A percentile compares a stretch with the other conserved stretches of the same genome.
These are phyloP conservation scores for Leistus spinibarbis DNA, from an alignment of 2,888 invertebrate genomes.

Conservation along the genomic window DNA sequence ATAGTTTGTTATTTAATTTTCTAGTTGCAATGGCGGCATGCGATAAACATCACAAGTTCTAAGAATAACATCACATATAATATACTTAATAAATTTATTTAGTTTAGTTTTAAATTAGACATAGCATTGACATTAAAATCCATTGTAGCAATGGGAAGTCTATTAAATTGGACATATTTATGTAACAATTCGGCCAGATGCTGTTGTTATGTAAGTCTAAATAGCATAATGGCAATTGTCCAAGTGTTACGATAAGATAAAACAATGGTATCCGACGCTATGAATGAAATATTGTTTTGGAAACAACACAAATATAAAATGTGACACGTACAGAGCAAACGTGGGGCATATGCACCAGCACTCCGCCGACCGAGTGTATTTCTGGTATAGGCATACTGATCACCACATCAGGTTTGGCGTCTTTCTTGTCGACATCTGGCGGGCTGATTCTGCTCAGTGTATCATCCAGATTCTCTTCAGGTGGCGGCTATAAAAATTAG, in stretches of 20 bases:
- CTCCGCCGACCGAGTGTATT: conserved; percentile 80
- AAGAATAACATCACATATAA: too few species aligned
- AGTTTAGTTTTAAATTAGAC: too few species aligned
- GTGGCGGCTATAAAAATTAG: conserved; percentile 59
- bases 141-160: neutral
- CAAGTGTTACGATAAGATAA: neutral
- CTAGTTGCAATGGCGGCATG: too few species aligned
- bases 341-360: conserved; percentile 91
- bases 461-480: conserved; percentile 74
- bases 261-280: neutral
- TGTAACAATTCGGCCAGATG: neutral
- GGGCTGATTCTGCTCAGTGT: conserved; percentile 69
- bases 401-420: conserved; percentile 67
- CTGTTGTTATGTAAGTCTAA: too few species aligned
- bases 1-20: conserved; percentile 15
- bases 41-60: too few species aligned
- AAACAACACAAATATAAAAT: conserved; percentile 11
- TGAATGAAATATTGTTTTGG: neutral
- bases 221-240: neutral
- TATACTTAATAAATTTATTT: too few species aligned
- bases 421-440: conserved; percentile 73
- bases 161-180: neutral
- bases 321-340: conserved; percentile 70
- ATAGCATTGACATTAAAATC: too few species aligned
- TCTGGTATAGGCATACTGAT: conserved; percentile 71